Evolutionary conservation across 2,113 vertebrate species (phyloP), one percentile per base, ranked within the genome.

Genomic region (Oceanites oceanicus): DNA sequence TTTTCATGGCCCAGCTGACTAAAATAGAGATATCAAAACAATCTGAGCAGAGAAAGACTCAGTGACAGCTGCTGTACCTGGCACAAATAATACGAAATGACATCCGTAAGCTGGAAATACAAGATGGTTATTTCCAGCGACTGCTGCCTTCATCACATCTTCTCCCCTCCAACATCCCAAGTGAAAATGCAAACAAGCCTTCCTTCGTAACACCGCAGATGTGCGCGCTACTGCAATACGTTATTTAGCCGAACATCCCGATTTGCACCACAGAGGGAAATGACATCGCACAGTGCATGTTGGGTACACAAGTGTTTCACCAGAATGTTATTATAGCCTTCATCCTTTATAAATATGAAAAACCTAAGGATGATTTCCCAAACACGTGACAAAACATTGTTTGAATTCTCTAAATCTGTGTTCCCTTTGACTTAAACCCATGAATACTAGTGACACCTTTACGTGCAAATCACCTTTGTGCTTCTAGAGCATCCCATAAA

Each of bases 201-300:
- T 13, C 87, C 77, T n/a, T 23, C 1, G 2, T 11, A 8, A 12
- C 17, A 1, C 23, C 3, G 1, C 44, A 16, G 49, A 29, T 6
- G 55, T 6, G 18, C 15, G 14, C 1, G 4, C 18, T 11, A 2
- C 5, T 34, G 6, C 8, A 40, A 20, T 2, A 7, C 13, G 1
- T 23, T 6, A 9, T 29, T 75, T 3, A 68, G 67, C 27, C 26
- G 49, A 78, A 62, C 30, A 13, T 2, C 18, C 23, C 4, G 3
- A 25, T 56, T 53, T 40, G 58, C 38, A 47, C 44, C 17, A 52
- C 15, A 42, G 26, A 49, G 58, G 30, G 30, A 53, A 56, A 50
- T 3, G 55, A 26, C 76, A 49, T 52, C 44, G 63, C 55, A 19
- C 36, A 20, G 9, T 7, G 34, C 82, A 53, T 7, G 5, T 3